Percentiles rank a stretch among this genome's conserved stretches.
Evolutionary conservation across 2,113 vertebrate genomes (phyloP).

Genomic region (Oncorhynchus mykiss): DNA sequence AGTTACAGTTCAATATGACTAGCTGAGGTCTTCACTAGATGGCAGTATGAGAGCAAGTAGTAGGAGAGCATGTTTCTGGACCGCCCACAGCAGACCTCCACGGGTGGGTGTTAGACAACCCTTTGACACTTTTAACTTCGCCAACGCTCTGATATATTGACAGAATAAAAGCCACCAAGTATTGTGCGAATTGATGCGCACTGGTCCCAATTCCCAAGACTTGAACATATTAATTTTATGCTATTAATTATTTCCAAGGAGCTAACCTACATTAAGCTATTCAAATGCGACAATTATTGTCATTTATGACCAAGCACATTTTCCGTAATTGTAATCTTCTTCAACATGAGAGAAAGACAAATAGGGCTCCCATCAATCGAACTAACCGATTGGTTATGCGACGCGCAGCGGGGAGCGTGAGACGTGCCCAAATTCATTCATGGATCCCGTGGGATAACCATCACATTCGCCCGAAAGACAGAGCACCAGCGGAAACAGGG

Average conservation of each 20-base stretch:
- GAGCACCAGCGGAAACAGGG: neutral
- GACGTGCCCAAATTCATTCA: constrained; percentile 17
- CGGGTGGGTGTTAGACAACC: neutral
- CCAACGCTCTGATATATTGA: neutral
- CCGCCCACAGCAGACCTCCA: neutral
- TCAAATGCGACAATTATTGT: neutral
- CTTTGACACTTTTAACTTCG: neutral
- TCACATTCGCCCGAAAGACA: constrained; percentile 17
- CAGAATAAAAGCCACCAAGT: neutral
- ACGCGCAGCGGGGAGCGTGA: constrained; percentile 15
- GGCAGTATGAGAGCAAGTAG: constrained; percentile 43
- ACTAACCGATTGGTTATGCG: constrained; percentile 12
- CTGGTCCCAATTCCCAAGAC: neutral
- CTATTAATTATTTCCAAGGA: too few species aligned
- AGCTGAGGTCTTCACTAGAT: constrained; percentile 48
- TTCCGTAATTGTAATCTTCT: neutral
- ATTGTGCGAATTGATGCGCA: neutral
- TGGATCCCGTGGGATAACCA: constrained; percentile 36
- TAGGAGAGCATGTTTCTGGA: neutral
- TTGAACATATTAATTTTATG: neutral
- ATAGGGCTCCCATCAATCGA: neutral
- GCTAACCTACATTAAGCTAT: neutral
- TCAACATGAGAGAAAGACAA: neutral
- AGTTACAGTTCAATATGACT: neutral
- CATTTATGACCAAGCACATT: neutral